Base-by-base conservation (phyloP, 2,113 vertebrate genomes). In the Colistium nudipinnis region DNA sequence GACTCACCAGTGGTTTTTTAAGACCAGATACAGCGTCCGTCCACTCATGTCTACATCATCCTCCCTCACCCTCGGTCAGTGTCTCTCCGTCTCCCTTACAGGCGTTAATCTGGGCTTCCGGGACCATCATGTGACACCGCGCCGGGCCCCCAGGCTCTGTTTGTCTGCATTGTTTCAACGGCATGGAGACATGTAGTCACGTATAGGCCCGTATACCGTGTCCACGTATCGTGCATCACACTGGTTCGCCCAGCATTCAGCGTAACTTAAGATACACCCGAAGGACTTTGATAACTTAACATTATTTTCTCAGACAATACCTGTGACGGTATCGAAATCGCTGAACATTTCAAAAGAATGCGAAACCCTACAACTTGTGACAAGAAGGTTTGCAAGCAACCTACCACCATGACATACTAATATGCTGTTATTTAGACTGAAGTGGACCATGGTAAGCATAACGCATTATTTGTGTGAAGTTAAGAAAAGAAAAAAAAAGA, bases 1-100 rank as follows among this genome's bases (percentile, higher is more conserved):
- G 80, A 86, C 52, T 85, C 87, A 85, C 47, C 22, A 44, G 1
- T 57, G 68, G 70, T 76, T 45, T 54, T 68, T 56, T 64, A 68
- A 78, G 73, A 80, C 62, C 73, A 64, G 70, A 74, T 19, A 4
- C 56, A 39, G 25, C 68, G 57, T 62, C 44, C 24, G 63, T 43
- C 63, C 64, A 25, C 36, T 76, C 56, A 51, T 66, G 68, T 67
- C 69, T 43, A 49, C 33, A 57, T 72, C 66, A 54, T 24, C 25
- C 62, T 47, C 10, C 49, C 55, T 57, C 20, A 4, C 22, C 22
- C 19, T 67, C 45, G n/a, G n/a, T n/a, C n/a, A n/a, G n/a, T n/a
- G n/a, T 9, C 13, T 45, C 24, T 47, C 35, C 36, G 3, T 11
- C 33, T 24, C 7, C 17, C 31, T 19, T 28, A 7, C 44, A 57